Evolutionary conservation across 1,140 invertebrate genomes (phyloP).

Genomic region (Macrobrachium nipponense): DNA sequence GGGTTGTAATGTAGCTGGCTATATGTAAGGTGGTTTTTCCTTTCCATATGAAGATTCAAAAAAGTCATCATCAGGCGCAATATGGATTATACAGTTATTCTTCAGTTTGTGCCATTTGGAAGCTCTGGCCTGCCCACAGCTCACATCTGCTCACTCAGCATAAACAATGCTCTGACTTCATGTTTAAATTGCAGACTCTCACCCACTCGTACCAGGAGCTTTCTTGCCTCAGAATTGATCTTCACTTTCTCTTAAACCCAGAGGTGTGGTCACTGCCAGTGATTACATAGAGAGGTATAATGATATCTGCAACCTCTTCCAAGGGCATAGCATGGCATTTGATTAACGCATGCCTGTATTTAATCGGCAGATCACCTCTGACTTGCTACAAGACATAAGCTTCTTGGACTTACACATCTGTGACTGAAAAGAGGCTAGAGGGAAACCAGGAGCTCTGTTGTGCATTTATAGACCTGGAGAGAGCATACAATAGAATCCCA

Average conservation of each 20-base stretch:
- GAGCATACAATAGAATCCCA: too few species aligned
- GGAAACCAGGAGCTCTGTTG: too few species aligned
- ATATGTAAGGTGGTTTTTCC: slow-evolving; percentile 17
- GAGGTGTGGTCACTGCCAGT: slow-evolving; percentile 26
- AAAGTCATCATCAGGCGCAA: slow-evolving; percentile 17
- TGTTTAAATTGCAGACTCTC: slow-evolving; percentile 7
- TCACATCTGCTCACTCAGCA: slow-evolving; percentile 15
- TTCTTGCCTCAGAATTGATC: too few species aligned
- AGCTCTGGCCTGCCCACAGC: too few species aligned
- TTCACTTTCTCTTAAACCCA: slow-evolving; percentile 25
- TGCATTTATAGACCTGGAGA: too few species aligned
- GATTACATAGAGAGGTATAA: slow-evolving; percentile 16
- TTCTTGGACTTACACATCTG: not conserved
- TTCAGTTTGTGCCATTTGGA: slow-evolving; percentile 21
- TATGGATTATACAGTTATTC: too few species aligned
- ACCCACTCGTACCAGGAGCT: slow-evolving; percentile 15
- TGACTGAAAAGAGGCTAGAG: too few species aligned
- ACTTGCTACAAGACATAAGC: not conserved
- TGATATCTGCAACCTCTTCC: not conserved
- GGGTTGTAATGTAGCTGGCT: not conserved
- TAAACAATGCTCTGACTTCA: slow-evolving; percentile 1
- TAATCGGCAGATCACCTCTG: not conserved
- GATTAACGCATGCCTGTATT: not conserved
- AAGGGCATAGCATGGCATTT: not conserved
- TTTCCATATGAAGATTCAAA: slow-evolving; percentile 23